Percentiles rank a stretch among this genome's conserved stretches.
Evolutionary conservation across 2,888 invertebrate species (phyloP).

Genomic region (Syritta pipiens): DNA sequence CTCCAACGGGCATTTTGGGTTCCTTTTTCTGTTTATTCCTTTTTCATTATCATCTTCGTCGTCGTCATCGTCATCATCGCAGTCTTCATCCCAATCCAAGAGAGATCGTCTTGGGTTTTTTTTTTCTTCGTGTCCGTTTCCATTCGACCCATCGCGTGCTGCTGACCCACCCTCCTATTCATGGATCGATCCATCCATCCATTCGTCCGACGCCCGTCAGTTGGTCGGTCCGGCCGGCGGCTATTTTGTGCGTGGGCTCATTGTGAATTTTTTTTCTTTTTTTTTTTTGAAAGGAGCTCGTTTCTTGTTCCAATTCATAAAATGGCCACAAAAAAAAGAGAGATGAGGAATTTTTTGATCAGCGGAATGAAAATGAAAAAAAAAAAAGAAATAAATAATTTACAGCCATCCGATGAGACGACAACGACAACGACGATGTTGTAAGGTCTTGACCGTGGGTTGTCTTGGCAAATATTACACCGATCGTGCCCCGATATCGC

Average conservation of each 20-base stretch:
- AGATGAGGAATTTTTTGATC: slow-evolving; percentile 42
- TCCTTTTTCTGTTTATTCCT: slow-evolving; percentile 13
- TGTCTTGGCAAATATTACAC: slow-evolving; percentile 57
- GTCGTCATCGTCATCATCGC: background rate
- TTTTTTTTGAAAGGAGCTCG: slow-evolving; percentile 19
- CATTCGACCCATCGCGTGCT: slow-evolving; percentile 58
- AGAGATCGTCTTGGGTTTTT: too few species aligned
- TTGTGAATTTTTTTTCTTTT: slow-evolving; percentile 40
- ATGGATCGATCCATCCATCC: slow-evolving; percentile 55
- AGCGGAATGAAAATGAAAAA: background rate
- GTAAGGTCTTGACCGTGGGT: slow-evolving; percentile 61
- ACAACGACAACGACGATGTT: slow-evolving; percentile 7
- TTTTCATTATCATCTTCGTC: slow-evolving; percentile 9
- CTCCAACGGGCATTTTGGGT: slow-evolving; percentile 71
- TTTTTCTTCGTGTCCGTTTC: slow-evolving; percentile 22
- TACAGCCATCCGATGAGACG: slow-evolving; percentile 25
- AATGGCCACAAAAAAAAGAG: slow-evolving; percentile 15
- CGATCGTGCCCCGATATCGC: slow-evolving; percentile 54
- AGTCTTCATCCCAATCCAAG: too few species aligned
- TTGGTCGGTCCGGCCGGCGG: slow-evolving; percentile 39
- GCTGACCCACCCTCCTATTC: slow-evolving; percentile 57
- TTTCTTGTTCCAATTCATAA: slow-evolving; percentile 57
- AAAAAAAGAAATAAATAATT: slow-evolving; percentile 15
- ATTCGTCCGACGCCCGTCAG: slow-evolving; percentile 5
- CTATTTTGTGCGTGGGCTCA: slow-evolving; percentile 63